phyloP scores from a whole-genome alignment of 92 coral and sea anemone genomes.

The Pocillopora meandrina region DNA sequence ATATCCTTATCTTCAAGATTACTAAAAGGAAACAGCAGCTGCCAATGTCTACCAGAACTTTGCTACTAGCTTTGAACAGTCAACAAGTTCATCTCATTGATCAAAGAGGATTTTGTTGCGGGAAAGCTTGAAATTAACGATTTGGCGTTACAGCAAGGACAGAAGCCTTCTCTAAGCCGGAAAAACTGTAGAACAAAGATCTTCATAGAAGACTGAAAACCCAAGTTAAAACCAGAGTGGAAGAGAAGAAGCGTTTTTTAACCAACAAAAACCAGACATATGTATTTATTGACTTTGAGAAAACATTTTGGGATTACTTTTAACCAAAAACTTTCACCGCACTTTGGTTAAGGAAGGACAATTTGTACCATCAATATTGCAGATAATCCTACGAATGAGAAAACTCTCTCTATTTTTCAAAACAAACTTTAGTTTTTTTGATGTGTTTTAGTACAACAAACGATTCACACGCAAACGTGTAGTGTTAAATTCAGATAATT shows the following conservation, averaged over 20 bases:
- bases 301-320: too few relatives aligned
- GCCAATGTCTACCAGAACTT: not conserved
- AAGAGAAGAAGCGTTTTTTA: not conserved
- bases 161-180: not conserved
- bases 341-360: not conserved
- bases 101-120: not conserved
- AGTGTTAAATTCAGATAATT: too few relatives aligned
- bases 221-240: not conserved
- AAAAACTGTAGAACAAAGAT: not conserved
- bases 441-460: too few relatives aligned
- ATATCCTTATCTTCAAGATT: conserved; percentile 31
- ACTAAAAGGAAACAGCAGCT: conserved; percentile 17
- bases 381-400: not conserved
- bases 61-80: not conserved
- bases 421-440: not conserved
- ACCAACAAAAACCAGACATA: too few relatives aligned
- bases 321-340: not conserved
- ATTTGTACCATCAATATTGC: not conserved
- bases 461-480: too few relatives aligned
- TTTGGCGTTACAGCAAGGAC: not conserved
- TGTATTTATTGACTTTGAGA: too few relatives aligned
- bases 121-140: not conserved
- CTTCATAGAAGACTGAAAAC: not conserved
- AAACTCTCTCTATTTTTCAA: not conserved
- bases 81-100: not conserved